phyloP scores from a whole-genome alignment of 2,888 invertebrate species.

The Pyrrhosoma nymphula region DNA sequence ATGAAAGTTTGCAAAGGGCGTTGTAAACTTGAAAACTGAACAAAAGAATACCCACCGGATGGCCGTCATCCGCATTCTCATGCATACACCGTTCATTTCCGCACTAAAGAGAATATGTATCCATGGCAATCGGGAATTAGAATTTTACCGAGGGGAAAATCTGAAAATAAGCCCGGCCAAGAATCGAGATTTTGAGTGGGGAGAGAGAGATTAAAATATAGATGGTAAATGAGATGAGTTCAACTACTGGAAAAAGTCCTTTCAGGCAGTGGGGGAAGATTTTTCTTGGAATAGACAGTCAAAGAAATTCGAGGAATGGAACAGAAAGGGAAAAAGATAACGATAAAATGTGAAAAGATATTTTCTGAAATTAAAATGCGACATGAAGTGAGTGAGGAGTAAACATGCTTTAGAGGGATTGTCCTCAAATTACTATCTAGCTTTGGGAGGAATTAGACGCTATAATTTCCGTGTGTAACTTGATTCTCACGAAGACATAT shows the following conservation, averaged over 20 bases:
- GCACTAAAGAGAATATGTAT: background rate
- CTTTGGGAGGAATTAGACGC: no score
- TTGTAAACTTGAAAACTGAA: no score
- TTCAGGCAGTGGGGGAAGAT: background rate
- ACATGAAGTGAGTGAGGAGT: background rate
- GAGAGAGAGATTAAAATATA: background rate
- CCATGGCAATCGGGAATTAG: background rate
- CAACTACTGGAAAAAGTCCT: background rate
- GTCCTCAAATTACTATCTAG: background rate
- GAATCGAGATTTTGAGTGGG: background rate
- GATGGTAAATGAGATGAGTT: background rate
- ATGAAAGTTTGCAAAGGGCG: no score
- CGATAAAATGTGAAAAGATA: background rate
- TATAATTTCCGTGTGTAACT: no score
- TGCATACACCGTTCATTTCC: background rate
- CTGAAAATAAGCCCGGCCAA: background rate
- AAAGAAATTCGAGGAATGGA: background rate
- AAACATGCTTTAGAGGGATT: no score
- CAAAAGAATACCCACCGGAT: background rate
- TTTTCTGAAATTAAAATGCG: background rate
- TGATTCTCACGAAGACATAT: no score
- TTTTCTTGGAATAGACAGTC: background rate
- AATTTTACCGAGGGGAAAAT: background rate
- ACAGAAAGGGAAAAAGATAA: background rate
- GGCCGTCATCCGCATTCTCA: background rate